These are phyloP conservation scores for Gouania willdenowi DNA, from an alignment of 2,797 vertebrate genomes.

Conservation along the genomic window DNA sequence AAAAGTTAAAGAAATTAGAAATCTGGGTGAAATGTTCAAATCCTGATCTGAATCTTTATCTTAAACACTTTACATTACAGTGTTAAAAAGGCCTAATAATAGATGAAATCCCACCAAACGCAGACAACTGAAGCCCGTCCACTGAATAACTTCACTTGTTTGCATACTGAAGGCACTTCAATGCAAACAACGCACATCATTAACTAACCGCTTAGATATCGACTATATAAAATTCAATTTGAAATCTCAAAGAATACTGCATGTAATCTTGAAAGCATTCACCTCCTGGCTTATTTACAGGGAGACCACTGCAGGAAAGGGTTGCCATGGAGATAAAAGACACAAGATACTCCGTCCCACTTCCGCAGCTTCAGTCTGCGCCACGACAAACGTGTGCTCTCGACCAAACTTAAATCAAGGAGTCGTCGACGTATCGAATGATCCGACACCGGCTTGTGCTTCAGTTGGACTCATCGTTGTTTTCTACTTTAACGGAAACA, in stretches of 20 bases:
- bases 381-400: constrained; percentile 37
- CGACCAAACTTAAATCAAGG: too few relatives aligned
- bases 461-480: constrained; percentile 30
- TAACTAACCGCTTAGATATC: constrained; percentile 6
- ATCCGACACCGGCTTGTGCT: too few relatives aligned
- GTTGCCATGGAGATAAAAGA: constrained; percentile 35
- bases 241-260: constrained; percentile 23
- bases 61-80: constrained; percentile 17
- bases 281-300: constrained; percentile 21
- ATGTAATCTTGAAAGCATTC: constrained; percentile 1
- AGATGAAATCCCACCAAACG: not conserved
- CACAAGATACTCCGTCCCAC: constrained; percentile 9
- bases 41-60: too few relatives aligned
- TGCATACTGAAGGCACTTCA: constrained; percentile 1
- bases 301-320: constrained; percentile 10
- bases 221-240: not conserved
- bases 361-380: constrained; percentile 30
- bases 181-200: not conserved
- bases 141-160: not conserved
- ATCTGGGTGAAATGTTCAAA: too few relatives aligned
- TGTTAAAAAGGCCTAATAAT: constrained; percentile 1
- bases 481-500: constrained; percentile 4
- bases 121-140: not conserved
- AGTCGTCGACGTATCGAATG: too few relatives aligned
- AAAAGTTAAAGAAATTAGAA: too few relatives aligned